Evolutionary conservation across 2,888 invertebrate species (phyloP), one percentile per base, ranked within the genome.

Genomic region (Morpho deidamia): DNA sequence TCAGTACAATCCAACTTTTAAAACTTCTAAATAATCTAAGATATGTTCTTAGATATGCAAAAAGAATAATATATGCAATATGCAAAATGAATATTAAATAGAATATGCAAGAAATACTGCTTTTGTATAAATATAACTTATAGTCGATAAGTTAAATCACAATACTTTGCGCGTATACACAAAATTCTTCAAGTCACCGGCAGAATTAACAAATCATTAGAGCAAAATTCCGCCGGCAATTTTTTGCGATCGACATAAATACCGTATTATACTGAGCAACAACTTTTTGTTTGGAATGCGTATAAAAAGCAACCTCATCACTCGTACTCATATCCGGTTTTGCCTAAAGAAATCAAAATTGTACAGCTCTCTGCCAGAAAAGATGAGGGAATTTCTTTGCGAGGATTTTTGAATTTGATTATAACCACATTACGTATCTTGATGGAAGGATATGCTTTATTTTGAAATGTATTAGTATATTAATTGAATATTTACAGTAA

Each of bases 201-300:
- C 71, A 76, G 83, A 83, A 79, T 81, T 81, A 82, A 81, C 82
- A 70, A 83, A 76, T 82, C 83, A 83, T 85, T 83, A 83, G 77
- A 80, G 71, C 76, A 69, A 76, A 83, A 85, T 84, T 78, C 81
- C 80, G 66, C 69, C 65, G 71, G 67, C 60, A 58, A 70, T 78
- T 87, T 88, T 88, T 87, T 84, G 81, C 78, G 69, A 64, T 53
- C 62, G 68, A 68, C 73, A 74, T 76, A 79, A 78, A 77, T 73
- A 81, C 79, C 73, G 74, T 74, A 76, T 68, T 77, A 75, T 71
- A 59, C 70, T 73, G 76, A 75, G 76, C 78, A 77, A 74, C 77
- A 72, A 78, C 78, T 86, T 86, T 84, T 83, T 78, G 79, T 73
- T 71, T 61, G 83, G 88, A 87, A 88, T 89, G 76, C 82, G 78